Conservation (phyloP, 2,888 invertebrate species). For the Bellardia pandia region DNA sequence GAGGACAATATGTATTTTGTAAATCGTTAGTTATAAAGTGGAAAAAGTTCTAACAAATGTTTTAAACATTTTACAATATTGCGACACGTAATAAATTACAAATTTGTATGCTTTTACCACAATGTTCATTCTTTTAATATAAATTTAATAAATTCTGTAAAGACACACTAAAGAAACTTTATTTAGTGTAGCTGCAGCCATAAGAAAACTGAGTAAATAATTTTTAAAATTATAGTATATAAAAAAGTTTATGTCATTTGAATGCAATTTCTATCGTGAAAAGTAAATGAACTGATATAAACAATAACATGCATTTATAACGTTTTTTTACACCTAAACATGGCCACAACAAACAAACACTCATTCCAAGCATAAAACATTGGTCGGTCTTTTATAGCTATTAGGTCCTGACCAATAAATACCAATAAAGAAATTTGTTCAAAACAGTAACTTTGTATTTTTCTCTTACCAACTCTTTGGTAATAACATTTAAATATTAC, state of each 20-base stretch:
- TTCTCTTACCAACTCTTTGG: slow-evolving; percentile 5
- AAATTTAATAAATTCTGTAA: too few species aligned
- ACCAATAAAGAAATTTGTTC: slow-evolving; percentile 47
- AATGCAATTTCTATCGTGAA: slow-evolving; percentile 34
- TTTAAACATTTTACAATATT: too few species aligned
- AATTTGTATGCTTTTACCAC: too few species aligned
- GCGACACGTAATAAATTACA: too few species aligned
- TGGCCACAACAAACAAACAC: slow-evolving; percentile 2
- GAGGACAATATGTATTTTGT: background rate
- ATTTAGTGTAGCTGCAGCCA: background rate
- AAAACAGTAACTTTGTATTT: background rate
- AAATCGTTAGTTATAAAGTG: too few species aligned
- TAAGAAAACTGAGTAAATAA: slow-evolving; percentile 1
- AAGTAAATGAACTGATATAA: slow-evolving; percentile 40
- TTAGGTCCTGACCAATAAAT: slow-evolving; percentile 37
- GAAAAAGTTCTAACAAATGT: too few species aligned
- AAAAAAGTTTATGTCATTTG: slow-evolving; percentile 48
- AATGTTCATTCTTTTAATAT: too few species aligned
- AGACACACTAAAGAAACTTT: background rate
- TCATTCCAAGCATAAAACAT: background rate
- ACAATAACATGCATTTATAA: slow-evolving; percentile 32
- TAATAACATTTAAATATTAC: slow-evolving; percentile 25
- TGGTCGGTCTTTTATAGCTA: slow-evolving; percentile 13
- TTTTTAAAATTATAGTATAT: background rate
- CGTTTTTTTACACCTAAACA: slow-evolving; percentile 9